Base-by-base conservation (phyloP, 2,113 vertebrate genomes). In the Sylvietta virens region DNA sequence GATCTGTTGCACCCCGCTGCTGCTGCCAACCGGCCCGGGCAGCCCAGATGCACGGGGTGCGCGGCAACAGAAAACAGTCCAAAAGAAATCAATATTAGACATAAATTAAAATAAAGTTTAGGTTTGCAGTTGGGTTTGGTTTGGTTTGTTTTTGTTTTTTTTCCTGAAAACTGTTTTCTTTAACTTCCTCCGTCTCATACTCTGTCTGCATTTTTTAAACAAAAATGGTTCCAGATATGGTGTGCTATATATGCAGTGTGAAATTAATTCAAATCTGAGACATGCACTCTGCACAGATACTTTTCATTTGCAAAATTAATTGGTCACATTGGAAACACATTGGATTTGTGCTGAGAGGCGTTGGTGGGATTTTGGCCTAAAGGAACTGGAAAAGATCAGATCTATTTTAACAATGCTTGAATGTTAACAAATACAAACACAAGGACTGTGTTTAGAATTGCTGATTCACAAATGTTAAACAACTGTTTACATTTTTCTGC, bases 241-340 rank as follows among this genome's bases (percentile, higher is more conserved):
- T 30, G n/a, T 35, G 22, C 11, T n/a, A 40, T 47, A 76, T 42
- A 76, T 64, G 24, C 28, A 72, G 64, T 37, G 47, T 91, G 64
- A 93, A 77, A 91, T 61, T 2, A 66, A 91, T 61, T 72, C 2
- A 89, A 48, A 51, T 56, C 64, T 76, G 48, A 92, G 62, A 88
- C 31, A 27, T 39, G 12, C 35, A 86, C 20, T 31, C 42, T 48
- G 16, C 50, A 86, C 60, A 91, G 50, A 84, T 74, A 54, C 28
- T 91, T n/a, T 77, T 94, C 45, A 31, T 82, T 86, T 93, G 42
- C 31, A 81, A 93, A 91, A 90, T 84, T 81, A 78, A 78, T 81
- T 74, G 37, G 60, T 65, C 61, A 54, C 20, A 30, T 81, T 84
- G 58, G n/a, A 81, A 84, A 89, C 11, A 73, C 0, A 3, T 4